These are phyloP conservation scores for Hyla sarda DNA, from an alignment of 2,113 vertebrate species.

Conservation along the genomic window DNA sequence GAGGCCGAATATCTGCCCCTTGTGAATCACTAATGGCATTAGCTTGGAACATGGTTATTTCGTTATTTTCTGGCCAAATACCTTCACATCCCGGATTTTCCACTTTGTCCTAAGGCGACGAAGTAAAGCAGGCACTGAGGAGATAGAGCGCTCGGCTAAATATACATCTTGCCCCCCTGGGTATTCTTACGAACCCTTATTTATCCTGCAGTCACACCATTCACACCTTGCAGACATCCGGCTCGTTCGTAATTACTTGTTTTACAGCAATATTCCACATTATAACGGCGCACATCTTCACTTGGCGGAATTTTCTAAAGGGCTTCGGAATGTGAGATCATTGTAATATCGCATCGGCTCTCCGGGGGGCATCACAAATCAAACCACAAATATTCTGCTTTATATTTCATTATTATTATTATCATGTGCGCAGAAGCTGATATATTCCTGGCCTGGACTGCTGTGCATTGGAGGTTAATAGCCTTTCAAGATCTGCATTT, in stretches of 20 bases:
- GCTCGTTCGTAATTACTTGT: constrained; percentile 11
- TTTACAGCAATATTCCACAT: neutral
- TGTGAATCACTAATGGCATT: constrained; percentile 32
- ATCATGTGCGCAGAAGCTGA: neutral
- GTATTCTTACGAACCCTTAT: constrained; percentile 11
- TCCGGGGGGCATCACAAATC: constrained; percentile 40
- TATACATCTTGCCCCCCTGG: constrained; percentile 30
- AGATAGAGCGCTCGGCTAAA: constrained; percentile 27
- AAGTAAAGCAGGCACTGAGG: constrained; percentile 35
- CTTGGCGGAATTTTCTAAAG: constrained; percentile 35
- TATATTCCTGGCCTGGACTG: constrained; percentile 29
- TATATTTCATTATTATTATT: constrained; percentile 3
- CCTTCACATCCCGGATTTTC: constrained; percentile 25
- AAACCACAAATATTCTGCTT: neutral
- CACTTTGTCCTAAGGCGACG: constrained; percentile 28
- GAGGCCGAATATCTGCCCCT: neutral
- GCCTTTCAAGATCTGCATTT: constrained; percentile 38
- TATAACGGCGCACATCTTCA: neutral
- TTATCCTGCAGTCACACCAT: constrained; percentile 33
- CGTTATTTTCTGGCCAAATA: constrained; percentile 34
- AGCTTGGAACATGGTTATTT: constrained; percentile 1
- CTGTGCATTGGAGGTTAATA: constrained; percentile 39
- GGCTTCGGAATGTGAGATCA: constrained; percentile 25
- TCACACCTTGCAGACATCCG: constrained; percentile 35
- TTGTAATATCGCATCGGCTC: neutral